Percentiles rank a stretch among this genome's conserved stretches.
Conservation (phyloP, 1,140 invertebrate genomes). For the Apis laboriosa region DNA sequence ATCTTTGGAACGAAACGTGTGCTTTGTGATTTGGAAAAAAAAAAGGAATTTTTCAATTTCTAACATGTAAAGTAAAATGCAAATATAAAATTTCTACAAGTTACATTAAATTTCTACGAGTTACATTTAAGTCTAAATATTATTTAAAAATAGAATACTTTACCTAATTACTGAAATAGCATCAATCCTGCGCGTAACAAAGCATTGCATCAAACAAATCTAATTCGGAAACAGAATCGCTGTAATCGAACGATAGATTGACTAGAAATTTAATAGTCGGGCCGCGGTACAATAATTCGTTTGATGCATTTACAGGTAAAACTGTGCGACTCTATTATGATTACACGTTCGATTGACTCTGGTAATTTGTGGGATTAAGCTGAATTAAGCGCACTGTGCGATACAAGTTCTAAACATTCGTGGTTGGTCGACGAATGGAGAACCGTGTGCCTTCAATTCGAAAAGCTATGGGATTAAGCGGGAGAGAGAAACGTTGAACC, state of each 20-base stretch:
- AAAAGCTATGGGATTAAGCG: slow-evolving; percentile 23
- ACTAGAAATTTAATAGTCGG: not conserved
- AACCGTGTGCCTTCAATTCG: slow-evolving; percentile 19
- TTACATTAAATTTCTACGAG: no score
- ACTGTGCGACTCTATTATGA: not conserved
- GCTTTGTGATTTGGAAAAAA: no score
- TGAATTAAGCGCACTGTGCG: not conserved
- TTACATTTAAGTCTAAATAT: no score
- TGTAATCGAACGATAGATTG: not conserved
- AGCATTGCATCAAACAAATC: no score
- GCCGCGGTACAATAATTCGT: not conserved
- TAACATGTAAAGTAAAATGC: no score
- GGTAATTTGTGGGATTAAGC: slow-evolving; percentile 36
- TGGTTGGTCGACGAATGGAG: not conserved
- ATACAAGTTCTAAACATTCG: slow-evolving; percentile 3
- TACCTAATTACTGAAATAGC: no score
- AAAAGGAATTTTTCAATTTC: no score
- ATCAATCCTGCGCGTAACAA: no score
- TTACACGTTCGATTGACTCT: slow-evolving; percentile 31
- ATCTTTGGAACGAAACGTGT: no score
- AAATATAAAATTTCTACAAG: no score
- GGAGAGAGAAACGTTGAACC: slow-evolving; percentile 15
- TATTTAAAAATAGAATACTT: no score
- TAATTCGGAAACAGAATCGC: not conserved
- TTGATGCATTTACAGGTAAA: not conserved